A percentile compares a stretch with the other conserved stretches of the same genome.
These are phyloP conservation scores for Vicugna pacos DNA, from an alignment of 2,113 vertebrate genomes.

Conservation along the genomic window DNA sequence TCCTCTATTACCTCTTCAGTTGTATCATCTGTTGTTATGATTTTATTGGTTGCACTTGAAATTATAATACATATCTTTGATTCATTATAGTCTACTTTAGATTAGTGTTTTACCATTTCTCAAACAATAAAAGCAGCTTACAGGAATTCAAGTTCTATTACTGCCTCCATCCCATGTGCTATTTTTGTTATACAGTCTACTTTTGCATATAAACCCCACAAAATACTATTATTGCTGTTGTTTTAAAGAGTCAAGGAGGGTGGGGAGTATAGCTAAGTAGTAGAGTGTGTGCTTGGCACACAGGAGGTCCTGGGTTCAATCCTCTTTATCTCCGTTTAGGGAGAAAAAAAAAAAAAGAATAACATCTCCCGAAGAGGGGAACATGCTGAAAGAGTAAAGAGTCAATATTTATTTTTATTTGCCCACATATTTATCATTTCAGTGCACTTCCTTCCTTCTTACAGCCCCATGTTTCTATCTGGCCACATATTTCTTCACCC, in stretches of 20 bases:
- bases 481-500: not conserved
- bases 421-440: not conserved
- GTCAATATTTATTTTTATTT: not conserved
- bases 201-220: not conserved
- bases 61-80: not conserved
- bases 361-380: too few species aligned
- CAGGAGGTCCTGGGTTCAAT: too few species aligned
- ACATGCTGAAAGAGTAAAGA: not conserved
- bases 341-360: too few species aligned
- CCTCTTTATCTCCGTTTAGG: too few species aligned
- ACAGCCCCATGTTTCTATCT: not conserved
- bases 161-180: not conserved
- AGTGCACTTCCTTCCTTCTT: not conserved
- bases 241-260: not conserved
- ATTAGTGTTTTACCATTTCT: constrained; percentile 9
- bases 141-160: not conserved
- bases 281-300: too few species aligned
- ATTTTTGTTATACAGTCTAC: not conserved
- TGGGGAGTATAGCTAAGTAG: too few species aligned
- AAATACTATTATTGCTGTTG: not conserved
- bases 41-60: not conserved
- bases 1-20: constrained; percentile 8
- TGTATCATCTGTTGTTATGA: not conserved
- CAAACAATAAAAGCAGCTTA: not conserved
- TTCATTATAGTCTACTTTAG: not conserved